Percentiles rank a stretch among this genome's conserved stretches.
phyloP scores from a whole-genome alignment of 1,140 invertebrate genomes.

The Ceratina australensis region DNA sequence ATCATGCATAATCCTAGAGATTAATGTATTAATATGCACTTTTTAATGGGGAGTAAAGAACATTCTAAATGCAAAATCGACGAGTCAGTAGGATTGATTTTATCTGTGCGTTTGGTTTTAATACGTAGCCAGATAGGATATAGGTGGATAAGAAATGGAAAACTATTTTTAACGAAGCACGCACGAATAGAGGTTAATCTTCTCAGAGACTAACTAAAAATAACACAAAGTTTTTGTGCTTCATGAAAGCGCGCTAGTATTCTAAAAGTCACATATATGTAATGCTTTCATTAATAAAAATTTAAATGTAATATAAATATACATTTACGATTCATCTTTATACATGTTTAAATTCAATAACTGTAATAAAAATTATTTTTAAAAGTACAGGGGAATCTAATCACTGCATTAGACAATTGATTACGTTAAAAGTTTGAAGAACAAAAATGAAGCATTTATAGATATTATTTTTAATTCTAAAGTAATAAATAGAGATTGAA shows the following conservation, averaged over 20 bases:
- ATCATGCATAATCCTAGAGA: too few species aligned
- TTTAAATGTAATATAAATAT: neutral
- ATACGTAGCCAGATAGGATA: slow-evolving; percentile 59
- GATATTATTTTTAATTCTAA: neutral
- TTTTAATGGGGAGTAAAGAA: too few species aligned
- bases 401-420: neutral
- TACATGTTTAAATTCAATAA: neutral
- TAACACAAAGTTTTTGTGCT: slow-evolving; percentile 68
- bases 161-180: slow-evolving; percentile 75
- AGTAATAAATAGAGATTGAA: slow-evolving; percentile 17
- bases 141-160: slow-evolving; percentile 67
- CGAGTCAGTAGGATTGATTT: neutral
- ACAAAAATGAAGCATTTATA: neutral
- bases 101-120: slow-evolving; percentile 6
- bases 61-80: too few species aligned
- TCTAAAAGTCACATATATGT: slow-evolving; percentile 17
- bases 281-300: neutral
- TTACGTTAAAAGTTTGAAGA: neutral
- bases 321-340: neutral
- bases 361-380: neutral
- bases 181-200: slow-evolving; percentile 76
- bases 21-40: too few species aligned
- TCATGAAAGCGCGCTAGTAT: slow-evolving; percentile 34
- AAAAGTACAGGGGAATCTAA: too few species aligned
- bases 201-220: slow-evolving; percentile 74